Conservation (phyloP, 2,113 vertebrate species). For the Notiomystis cincta region DNA sequence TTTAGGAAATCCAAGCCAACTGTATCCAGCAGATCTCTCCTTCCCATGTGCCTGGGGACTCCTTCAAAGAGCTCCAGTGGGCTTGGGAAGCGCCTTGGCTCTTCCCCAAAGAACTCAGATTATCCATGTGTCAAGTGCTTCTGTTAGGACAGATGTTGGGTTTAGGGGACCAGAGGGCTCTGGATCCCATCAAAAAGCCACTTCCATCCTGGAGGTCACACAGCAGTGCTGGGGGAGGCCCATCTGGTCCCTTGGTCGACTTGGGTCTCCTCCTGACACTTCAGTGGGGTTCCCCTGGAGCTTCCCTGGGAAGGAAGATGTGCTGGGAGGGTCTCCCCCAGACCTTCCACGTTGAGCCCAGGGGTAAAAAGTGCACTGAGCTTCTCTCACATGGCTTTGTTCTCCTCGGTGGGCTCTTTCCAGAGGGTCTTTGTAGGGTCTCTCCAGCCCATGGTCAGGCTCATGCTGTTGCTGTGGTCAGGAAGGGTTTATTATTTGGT, state of each 20-base stretch:
- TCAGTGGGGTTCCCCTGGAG: neutral
- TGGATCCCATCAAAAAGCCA: conserved; percentile 32
- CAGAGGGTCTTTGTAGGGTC: neutral
- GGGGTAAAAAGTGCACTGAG: neutral
- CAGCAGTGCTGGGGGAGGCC: neutral
- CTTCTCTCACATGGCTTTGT: neutral
- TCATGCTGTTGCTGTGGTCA: neutral
- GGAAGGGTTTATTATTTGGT: neutral
- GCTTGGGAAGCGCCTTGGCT: conserved; percentile 9
- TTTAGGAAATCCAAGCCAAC: neutral
- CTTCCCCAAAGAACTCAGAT: neutral
- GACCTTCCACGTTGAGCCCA: neutral
- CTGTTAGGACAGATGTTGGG: conserved; percentile 38
- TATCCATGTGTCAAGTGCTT: conserved; percentile 1
- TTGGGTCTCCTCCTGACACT: neutral
- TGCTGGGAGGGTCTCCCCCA: neutral
- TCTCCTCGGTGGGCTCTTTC: neutral
- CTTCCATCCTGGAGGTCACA: conserved; percentile 17
- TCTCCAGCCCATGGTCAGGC: neutral
- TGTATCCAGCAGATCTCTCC: neutral
- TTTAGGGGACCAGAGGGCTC: neutral
- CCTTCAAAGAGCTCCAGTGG: conserved; percentile 45
- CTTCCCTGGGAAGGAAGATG: neutral
- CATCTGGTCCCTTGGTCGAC: neutral
- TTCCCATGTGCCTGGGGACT: neutral